Base-by-base conservation (phyloP, 2,113 vertebrate species). In the Crypturellus undulatus region DNA sequence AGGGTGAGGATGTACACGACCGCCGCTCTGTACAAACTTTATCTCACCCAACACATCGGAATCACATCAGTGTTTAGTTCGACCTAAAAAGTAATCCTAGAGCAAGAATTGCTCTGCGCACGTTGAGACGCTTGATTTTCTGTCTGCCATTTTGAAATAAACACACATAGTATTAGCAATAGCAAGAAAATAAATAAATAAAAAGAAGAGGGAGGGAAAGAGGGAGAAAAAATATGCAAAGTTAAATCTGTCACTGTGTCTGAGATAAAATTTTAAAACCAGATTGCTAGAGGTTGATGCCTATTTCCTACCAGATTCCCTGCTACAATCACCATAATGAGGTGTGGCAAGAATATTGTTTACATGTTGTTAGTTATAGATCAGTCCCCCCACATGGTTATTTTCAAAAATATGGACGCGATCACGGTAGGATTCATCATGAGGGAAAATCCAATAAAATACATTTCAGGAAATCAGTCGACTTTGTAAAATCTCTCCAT, bases 111-210 rank as follows among this genome's bases (percentile, higher is more conserved):
- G 38, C 7, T 0, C 49, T 59, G 65, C 3, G 0, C 49, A 0
- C 0, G 30, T 68, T 2, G 3, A 88, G 72, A 12, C 0, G 3
- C 42, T 80, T 49, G 26, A 6, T 12, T 87, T 89, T 13, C 58
- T 68, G 80, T 80, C 43, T 80, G 80, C 69, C 88, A 75, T 91
- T 96, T 95, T 90, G 88, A 87, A 94, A 91, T 47, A 71, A 90
- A 62, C 5, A 10, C 42, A 47, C 3, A 1, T 8, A 20, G 16
- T 49, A 45, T 49, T 54, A 49, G 28, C 73, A 83, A 30, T 9
- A 88, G 19, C 60, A 67, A 80, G 92, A 19, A 69, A 22, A 49
- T 49, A 25, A 8, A 8, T 85, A 79, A 19, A 47, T 5, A 8
- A 20, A 87, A 79, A 47, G 19, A 19, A 9, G 47, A 22, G 47